Percentiles rank a stretch among this genome's conserved stretches.
Evolutionary conservation across 2,888 invertebrate genomes (phyloP).

Genomic region (Hemistola chrysoprasaria): DNA sequence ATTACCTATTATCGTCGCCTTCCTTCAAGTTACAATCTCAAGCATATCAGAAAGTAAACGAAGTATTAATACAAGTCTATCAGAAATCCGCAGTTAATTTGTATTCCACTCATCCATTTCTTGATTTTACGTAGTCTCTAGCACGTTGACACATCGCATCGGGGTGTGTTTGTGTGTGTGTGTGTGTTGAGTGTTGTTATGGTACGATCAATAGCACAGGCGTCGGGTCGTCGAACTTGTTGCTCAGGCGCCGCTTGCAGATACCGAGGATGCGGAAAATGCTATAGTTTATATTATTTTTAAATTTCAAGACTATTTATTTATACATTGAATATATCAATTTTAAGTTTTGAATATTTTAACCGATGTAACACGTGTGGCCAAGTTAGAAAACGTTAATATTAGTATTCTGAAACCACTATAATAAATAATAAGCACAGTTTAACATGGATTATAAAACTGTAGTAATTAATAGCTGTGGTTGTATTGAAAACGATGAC

Average conservation of each 20-base stretch:
- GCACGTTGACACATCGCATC: conserved; percentile 27
- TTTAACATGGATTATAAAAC: no score
- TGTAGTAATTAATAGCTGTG: no score
- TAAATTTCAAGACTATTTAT: conserved; percentile 12
- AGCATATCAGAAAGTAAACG: no score
- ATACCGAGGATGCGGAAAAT: conserved; percentile 58
- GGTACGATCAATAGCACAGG: conserved; percentile 74
- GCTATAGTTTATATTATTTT: conserved; percentile 39
- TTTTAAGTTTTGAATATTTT: background rate
- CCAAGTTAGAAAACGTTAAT: no score
- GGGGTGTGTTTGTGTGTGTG: conserved; percentile 41
- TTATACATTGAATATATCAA: background rate
- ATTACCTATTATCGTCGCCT: no score
- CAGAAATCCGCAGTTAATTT: background rate
- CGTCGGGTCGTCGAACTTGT: conserved; percentile 69
- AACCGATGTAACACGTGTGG: no score
- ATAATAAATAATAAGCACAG: no score
- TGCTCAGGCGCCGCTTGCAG: conserved; percentile 67
- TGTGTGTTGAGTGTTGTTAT: conserved; percentile 56
- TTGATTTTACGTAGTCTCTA: conserved; percentile 20
- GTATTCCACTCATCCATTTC: conserved; percentile 11
- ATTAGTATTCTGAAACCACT: no score
- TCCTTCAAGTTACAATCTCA: no score
- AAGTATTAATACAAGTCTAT: no score
- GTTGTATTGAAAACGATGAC: background rate